Conservation (phyloP, 2,113 vertebrate species). For the Etheostoma spectabile region DNA sequence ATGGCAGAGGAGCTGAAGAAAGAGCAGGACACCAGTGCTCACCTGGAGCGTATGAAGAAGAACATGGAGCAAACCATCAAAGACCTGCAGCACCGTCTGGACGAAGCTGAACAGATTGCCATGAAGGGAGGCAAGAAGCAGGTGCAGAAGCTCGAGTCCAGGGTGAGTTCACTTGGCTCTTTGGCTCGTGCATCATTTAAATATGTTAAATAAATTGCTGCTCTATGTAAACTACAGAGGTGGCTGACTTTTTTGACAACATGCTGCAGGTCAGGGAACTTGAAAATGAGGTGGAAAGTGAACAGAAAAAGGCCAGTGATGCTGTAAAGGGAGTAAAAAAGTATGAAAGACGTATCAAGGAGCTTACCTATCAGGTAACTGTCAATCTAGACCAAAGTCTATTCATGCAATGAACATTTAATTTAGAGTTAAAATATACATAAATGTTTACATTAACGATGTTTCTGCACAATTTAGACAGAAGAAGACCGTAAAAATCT, state of each 20-base stretch:
- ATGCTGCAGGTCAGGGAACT: constrained; percentile 21
- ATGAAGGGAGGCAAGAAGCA: too few relatives aligned
- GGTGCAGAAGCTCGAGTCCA: too few relatives aligned
- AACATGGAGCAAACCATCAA: constrained; percentile 83
- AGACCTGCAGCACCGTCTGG: constrained; percentile 5
- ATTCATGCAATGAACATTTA: not conserved
- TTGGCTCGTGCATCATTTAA: constrained; percentile 4
- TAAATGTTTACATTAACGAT: not conserved
- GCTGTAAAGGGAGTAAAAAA: constrained; percentile 9
- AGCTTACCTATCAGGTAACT: constrained; percentile 21
- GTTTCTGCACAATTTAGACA: not conserved
- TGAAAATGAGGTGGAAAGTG: constrained; percentile 18
- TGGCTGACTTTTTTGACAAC: not conserved
- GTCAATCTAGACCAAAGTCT: not conserved
- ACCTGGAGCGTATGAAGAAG: constrained; percentile 90
- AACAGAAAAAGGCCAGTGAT: constrained; percentile 17
- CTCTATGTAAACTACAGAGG: not conserved
- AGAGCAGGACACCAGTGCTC: constrained; percentile 92
- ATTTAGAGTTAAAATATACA: not conserved
- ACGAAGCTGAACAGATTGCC: too few relatives aligned
- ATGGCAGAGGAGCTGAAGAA: constrained; percentile 95
- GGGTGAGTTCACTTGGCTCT: constrained; percentile 14
- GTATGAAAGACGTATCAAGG: constrained; percentile 28
- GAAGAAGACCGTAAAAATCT: constrained; percentile 23
- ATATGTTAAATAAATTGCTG: not conserved